Conservation (phyloP, 2,113 vertebrate species). For the Solea senegalensis region DNA sequence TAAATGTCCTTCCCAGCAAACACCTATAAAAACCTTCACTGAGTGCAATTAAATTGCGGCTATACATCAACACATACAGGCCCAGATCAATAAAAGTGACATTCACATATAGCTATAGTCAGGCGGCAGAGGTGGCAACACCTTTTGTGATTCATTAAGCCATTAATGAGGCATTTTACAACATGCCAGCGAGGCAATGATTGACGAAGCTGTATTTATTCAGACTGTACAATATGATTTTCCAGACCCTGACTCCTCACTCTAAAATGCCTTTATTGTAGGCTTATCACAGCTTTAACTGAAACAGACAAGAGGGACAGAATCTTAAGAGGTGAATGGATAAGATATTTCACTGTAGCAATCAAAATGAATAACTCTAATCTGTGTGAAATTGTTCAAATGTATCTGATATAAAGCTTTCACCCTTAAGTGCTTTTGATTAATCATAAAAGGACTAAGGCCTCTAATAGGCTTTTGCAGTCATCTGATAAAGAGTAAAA, state of each 20-base stretch:
- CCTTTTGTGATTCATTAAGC: conserved; percentile 79
- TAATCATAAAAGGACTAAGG: conserved; percentile 54
- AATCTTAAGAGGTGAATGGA: conserved; percentile 13
- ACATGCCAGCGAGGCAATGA: conserved; percentile 62
- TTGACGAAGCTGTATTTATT: conserved; percentile 70
- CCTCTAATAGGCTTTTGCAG: conserved; percentile 57
- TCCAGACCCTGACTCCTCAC: conserved; percentile 30
- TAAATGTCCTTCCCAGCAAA: conserved; percentile 69
- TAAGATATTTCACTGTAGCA: conserved; percentile 25
- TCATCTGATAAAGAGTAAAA: conserved; percentile 51
- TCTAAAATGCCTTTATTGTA: conserved; percentile 31
- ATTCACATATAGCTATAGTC: conserved; percentile 53
- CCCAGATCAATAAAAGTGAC: conserved; percentile 78
- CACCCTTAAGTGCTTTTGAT: conserved; percentile 60
- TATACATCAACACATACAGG: conserved; percentile 74
- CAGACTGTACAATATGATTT: conserved; percentile 37
- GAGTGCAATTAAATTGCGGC: conserved; percentile 77
- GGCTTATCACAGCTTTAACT: conserved; percentile 15
- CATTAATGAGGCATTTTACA: conserved; percentile 81
- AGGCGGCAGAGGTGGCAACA: conserved; percentile 46
- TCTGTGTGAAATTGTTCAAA: conserved; percentile 64
- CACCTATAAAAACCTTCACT: conserved; percentile 72
- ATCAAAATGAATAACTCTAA: conserved; percentile 51
- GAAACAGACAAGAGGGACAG: conserved; percentile 17
- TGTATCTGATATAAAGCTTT: conserved; percentile 59